Evolutionary conservation across 2,113 vertebrate genomes (phyloP).

Genomic region (Pteropus alecto): DNA sequence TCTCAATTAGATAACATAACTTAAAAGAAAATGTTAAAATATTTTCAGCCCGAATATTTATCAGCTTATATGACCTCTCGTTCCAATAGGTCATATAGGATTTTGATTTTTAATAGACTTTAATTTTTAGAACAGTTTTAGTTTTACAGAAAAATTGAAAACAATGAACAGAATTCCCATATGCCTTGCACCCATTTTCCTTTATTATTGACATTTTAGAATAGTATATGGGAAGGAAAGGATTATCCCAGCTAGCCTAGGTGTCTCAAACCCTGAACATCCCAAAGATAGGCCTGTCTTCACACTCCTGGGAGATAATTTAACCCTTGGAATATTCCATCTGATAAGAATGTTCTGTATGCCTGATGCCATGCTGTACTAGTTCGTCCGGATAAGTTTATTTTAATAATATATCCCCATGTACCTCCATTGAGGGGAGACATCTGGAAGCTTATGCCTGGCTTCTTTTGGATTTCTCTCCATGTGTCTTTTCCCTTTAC

Average conservation of each 20-base stretch:
- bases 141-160: not conserved
- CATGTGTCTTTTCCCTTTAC: not conserved
- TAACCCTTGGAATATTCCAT: not conserved
- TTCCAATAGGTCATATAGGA: conserved; percentile 9
- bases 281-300: not conserved
- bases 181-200: not conserved
- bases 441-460: not conserved
- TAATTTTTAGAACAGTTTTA: not conserved
- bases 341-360: not conserved
- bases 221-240: not conserved
- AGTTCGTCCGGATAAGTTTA: not conserved
- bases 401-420: not conserved
- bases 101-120: conserved; percentile 16
- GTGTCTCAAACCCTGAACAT: not conserved
- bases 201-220: not conserved
- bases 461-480: not conserved
- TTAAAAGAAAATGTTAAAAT: conserved; percentile 58
- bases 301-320: not conserved
- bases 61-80: conserved; percentile 31
- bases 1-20: conserved; percentile 48
- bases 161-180: not conserved
- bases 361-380: not conserved
- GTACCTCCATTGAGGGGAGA: not conserved
- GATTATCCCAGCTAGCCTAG: not conserved
- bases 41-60: not conserved